Percentiles rank a stretch among this genome's conserved stretches.
These are phyloP conservation scores for Tethya wilhelma DNA, from an alignment of 37 sponge, comb jelly and placozoan genomes.

Conservation along the genomic window DNA sequence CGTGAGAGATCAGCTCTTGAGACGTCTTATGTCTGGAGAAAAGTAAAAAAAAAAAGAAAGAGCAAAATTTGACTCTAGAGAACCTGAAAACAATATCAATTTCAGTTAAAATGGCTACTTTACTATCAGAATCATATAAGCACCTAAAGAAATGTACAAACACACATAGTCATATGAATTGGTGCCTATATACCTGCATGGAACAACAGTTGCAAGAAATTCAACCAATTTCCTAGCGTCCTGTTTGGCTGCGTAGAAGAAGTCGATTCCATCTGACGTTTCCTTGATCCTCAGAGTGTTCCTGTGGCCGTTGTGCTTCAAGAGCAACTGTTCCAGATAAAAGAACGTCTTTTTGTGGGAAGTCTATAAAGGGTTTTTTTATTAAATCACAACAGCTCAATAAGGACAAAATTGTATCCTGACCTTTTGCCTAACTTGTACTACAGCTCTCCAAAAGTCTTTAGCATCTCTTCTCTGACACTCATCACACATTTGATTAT, in stretches of 20 bases:
- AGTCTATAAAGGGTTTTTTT: slow-evolving; percentile 37
- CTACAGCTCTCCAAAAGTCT: slow-evolving; percentile 91
- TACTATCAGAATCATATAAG: not conserved
- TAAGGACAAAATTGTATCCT: not conserved
- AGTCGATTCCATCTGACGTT: slow-evolving; percentile 81
- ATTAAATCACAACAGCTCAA: not conserved
- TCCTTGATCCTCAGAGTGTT: slow-evolving; percentile 74
- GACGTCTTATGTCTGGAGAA: slow-evolving; percentile 86
- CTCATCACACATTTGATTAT: slow-evolving; percentile 94
- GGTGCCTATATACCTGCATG: slow-evolving; percentile 64
- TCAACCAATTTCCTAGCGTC: slow-evolving; percentile 95
- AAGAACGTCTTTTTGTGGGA: slow-evolving; percentile 96
- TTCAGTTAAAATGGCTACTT: too few species aligned
- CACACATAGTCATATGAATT: not conserved
- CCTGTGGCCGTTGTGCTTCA: slow-evolving; percentile 85
- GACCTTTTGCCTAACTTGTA: slow-evolving; percentile 96
- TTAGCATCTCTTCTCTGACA: slow-evolving; percentile 93
- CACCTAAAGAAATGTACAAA: not conserved
- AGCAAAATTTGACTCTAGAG: too few species aligned
- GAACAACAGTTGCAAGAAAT: slow-evolving; percentile 81
- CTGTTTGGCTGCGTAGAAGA: slow-evolving; percentile 77
- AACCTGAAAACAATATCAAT: too few species aligned
- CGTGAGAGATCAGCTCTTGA: slow-evolving; percentile 95
- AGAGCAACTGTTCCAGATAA: slow-evolving; percentile 93
- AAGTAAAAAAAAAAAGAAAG: not conserved